Evolutionary conservation across 2,113 vertebrate species (phyloP).

Genomic region (Erinaceus europaeus): DNA sequence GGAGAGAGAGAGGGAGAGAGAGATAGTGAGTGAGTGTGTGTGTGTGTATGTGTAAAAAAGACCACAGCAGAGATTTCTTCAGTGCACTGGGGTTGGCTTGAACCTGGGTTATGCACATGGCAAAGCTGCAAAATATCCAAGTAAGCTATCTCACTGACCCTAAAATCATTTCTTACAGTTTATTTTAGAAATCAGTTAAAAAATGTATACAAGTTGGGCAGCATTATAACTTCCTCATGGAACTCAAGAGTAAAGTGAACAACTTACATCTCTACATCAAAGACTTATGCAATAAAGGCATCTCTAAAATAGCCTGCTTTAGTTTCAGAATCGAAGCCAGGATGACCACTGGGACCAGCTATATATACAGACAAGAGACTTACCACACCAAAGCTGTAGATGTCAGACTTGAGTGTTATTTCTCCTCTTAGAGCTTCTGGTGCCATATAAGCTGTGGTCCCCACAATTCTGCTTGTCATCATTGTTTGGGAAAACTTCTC

Average conservation of each 20-base stretch:
- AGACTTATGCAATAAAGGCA: not conserved
- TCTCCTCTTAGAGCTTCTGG: conserved; percentile 95
- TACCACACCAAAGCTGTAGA: conserved; percentile 98
- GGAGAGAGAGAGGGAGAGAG: too few species aligned
- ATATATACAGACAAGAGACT: conserved; percentile 51
- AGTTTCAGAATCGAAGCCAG: not conserved
- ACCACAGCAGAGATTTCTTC: too few species aligned
- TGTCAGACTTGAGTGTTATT: conserved; percentile 93
- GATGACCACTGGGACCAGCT: not conserved
- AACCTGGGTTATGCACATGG: too few species aligned
- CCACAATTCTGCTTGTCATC: conserved; percentile 94
- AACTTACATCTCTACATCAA: not conserved
- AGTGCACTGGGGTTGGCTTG: too few species aligned
- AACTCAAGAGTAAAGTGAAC: not conserved
- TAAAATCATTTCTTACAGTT: not conserved
- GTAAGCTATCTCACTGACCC: too few species aligned
- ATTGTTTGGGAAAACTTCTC: conserved; percentile 86
- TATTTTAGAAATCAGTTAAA: conserved; percentile 13
- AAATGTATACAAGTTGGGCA: not conserved
- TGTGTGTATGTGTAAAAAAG: too few species aligned
- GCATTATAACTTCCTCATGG: not conserved
- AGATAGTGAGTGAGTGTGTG: too few species aligned
- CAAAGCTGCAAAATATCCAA: too few species aligned
- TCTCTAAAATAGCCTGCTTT: not conserved
- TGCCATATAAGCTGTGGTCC: conserved; percentile 97